Conservation (phyloP, 2,113 vertebrate genomes). For the Mesocricetus auratus region DNA sequence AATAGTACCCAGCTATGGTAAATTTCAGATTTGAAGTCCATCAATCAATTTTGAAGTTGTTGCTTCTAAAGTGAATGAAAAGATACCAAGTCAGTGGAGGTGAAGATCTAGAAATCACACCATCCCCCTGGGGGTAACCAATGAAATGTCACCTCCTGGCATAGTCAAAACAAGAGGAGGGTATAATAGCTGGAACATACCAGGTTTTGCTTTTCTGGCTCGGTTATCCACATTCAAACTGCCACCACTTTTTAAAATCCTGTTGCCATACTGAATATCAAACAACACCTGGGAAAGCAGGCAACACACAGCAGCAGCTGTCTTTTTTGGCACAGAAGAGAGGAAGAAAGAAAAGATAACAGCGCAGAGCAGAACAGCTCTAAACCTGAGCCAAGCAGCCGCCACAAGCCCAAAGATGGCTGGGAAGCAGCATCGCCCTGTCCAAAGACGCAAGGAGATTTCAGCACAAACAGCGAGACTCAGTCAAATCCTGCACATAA, state of each 20-base stretch:
- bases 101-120: neutral
- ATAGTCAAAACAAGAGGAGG: too few relatives aligned
- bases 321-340: conserved; percentile 36
- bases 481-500: neutral
- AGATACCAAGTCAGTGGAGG: neutral
- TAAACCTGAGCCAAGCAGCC: neutral
- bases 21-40: neutral
- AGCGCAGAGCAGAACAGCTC: neutral
- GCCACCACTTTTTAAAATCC: neutral
- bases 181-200: neutral
- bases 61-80: neutral
- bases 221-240: conserved; percentile 32
- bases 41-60: neutral
- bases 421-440: neutral
- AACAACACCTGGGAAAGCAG: conserved; percentile 67
- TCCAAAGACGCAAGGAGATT: neutral
- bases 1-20: neutral
- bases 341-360: neutral
- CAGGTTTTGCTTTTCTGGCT: neutral
- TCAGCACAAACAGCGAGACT: neutral
- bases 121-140: neutral
- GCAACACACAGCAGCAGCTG: conserved; percentile 66
- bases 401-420: neutral
- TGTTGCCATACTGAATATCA: conserved; percentile 49
- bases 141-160: neutral